Percentiles rank a stretch among this genome's conserved stretches.
Evolutionary conservation across 2,888 invertebrate genomes (phyloP).

Genomic region (Drosophila borborema): DNA sequence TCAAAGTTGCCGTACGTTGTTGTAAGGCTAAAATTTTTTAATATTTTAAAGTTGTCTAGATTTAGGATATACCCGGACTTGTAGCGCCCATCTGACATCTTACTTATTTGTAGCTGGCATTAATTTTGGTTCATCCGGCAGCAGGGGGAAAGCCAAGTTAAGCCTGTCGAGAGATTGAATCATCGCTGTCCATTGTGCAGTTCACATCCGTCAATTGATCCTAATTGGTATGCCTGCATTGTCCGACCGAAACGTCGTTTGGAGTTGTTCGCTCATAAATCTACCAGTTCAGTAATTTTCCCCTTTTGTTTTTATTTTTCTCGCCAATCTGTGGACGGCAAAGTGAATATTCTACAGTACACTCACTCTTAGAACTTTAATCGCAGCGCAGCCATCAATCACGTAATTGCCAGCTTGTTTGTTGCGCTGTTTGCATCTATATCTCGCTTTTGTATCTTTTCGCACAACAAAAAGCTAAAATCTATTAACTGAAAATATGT

Average conservation of each 20-base stretch:
- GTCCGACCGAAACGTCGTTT: slow-evolving; percentile 74
- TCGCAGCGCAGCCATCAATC: slow-evolving; percentile 74
- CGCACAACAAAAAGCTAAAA: slow-evolving; percentile 58
- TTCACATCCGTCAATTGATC: slow-evolving; percentile 53
- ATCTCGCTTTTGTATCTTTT: slow-evolving; percentile 67
- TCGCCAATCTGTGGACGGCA: slow-evolving; percentile 19
- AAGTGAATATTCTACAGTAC: slow-evolving; percentile 36
- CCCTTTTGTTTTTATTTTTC: slow-evolving; percentile 47
- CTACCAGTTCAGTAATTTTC: slow-evolving; percentile 67
- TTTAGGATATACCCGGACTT: not conserved
- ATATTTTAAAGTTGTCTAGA: not conserved
- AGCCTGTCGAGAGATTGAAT: slow-evolving; percentile 31
- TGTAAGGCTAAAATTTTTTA: not conserved
- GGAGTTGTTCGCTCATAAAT: slow-evolving; percentile 76
- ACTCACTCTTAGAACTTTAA: slow-evolving; percentile 55
- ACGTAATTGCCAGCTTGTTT: slow-evolving; percentile 76
- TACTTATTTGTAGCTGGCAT: not conserved
- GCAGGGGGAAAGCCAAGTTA: slow-evolving; percentile 3
- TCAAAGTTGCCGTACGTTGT: not conserved
- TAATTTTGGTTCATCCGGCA: not conserved
- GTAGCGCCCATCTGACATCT: not conserved
- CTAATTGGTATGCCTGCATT: slow-evolving; percentile 72
- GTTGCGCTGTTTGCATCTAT: slow-evolving; percentile 68
- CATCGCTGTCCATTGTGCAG: slow-evolving; percentile 26
- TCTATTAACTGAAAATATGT: slow-evolving; percentile 59